Evolutionary conservation across 2,888 invertebrate genomes (phyloP).

Genomic region (Metellina segmentata): DNA sequence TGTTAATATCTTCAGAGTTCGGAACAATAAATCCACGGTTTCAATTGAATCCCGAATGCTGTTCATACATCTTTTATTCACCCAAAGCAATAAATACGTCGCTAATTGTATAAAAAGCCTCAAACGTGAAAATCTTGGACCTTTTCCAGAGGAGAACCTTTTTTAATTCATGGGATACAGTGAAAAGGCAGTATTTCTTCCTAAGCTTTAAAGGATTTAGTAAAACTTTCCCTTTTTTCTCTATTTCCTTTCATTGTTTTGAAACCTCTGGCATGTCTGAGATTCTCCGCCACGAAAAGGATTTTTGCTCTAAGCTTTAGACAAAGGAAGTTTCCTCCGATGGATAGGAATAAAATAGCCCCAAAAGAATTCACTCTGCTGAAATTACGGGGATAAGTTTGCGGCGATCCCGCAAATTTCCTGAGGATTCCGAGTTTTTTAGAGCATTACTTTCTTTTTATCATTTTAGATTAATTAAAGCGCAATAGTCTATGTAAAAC

Average conservation of each 20-base stretch:
- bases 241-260: constrained; percentile 18
- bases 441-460: too few relatives aligned
- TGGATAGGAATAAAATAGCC: neutral
- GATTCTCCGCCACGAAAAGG: constrained; percentile 44
- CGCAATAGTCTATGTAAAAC: too few relatives aligned
- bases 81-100: neutral
- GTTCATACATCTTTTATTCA: neutral
- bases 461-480: too few relatives aligned
- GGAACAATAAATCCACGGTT: neutral
- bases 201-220: constrained; percentile 36
- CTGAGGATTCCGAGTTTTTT: too few relatives aligned
- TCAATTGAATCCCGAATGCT: neutral
- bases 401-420: too few relatives aligned
- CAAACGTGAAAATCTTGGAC: constrained; percentile 19
- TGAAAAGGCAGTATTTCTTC: constrained; percentile 36
- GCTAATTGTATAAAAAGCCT: neutral
- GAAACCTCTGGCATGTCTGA: constrained; percentile 41
- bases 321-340: constrained; percentile 12
- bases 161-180: constrained; percentile 36
- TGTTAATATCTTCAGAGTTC: neutral
- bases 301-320: constrained; percentile 32
- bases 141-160: constrained; percentile 23
- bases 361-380: neutral
- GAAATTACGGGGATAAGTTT: too few relatives aligned
- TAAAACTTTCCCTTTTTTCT: constrained; percentile 25